These are phyloP conservation scores for Norana najaformis DNA, from an alignment of 2,888 invertebrate species.

Conservation along the genomic window DNA sequence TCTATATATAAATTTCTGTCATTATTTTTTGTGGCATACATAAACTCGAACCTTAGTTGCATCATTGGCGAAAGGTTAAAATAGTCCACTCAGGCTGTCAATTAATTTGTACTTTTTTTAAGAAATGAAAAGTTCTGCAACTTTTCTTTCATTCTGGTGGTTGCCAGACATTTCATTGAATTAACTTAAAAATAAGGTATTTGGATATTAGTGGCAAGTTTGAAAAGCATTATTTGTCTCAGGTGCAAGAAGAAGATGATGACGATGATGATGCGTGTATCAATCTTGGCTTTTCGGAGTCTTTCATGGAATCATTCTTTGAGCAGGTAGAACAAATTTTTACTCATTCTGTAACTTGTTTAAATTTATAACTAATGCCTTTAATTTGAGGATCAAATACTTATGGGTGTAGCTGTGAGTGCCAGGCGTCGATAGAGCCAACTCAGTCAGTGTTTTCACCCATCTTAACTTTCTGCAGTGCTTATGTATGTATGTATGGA, in stretches of 20 bases:
- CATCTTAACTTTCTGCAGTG: background rate
- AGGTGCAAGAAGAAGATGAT: constrained; percentile 75
- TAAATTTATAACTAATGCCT: no score
- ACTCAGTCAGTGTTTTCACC: background rate
- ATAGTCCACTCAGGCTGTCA: background rate
- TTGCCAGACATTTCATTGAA: background rate
- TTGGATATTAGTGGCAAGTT: background rate
- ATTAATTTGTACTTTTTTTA: background rate
- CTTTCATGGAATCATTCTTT: constrained; percentile 98
- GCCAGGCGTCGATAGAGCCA: background rate
- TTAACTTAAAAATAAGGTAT: background rate
- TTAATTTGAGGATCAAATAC: no score
- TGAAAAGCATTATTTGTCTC: background rate
- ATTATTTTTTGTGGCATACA: background rate
- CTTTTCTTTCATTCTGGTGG: background rate
- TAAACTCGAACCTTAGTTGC: background rate
- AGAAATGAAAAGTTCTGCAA: background rate
- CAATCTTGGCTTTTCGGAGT: constrained; percentile 65
- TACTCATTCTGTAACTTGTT: background rate
- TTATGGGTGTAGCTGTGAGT: no score
- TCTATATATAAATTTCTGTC: background rate
- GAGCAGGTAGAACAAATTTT: constrained; percentile 76
- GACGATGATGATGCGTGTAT: constrained; percentile 88
- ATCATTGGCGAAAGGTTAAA: background rate
- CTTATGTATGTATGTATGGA: background rate